Conservation (phyloP, 1,140 invertebrate species). For the Pachyrhynchus sulphureomaculatus region DNA sequence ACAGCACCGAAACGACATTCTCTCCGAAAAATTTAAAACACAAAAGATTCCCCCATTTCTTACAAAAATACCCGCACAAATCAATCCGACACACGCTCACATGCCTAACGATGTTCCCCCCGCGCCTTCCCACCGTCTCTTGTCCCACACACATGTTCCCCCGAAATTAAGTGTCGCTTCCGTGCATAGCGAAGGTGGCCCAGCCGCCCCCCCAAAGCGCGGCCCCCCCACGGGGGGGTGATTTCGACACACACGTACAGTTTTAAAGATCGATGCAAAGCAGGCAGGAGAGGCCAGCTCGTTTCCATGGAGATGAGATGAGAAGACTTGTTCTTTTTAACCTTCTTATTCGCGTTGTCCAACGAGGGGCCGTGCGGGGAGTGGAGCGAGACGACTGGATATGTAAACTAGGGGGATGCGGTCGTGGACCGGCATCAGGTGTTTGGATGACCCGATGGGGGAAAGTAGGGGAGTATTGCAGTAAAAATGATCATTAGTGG, state of each 20-base stretch:
- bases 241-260: conserved; percentile 46
- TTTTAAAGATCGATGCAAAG: conserved; percentile 55
- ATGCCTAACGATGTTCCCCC: conserved; percentile 28
- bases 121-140: background rate
- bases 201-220: background rate
- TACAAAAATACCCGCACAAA: conserved; percentile 30
- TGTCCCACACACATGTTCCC: background rate
- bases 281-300: conserved; percentile 49
- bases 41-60: conserved; percentile 17
- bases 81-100: conserved; percentile 32
- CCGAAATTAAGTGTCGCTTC: conserved; percentile 32
- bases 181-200: conserved; percentile 29
- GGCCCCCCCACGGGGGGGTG: conserved; percentile 12
- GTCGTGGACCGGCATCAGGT: conserved; percentile 27
- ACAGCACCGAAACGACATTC: too few species aligned
- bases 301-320: conserved; percentile 55
- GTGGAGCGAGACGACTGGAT: conserved; percentile 13
- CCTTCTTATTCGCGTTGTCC: conserved; percentile 48
- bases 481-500: background rate
- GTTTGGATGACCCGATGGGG: conserved; percentile 13
- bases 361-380: conserved; percentile 22
- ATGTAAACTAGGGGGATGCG: conserved; percentile 17
- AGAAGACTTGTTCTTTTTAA: conserved; percentile 54
- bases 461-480: conserved; percentile 7
- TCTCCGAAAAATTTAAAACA: conserved; percentile 7